These are phyloP conservation scores for Cerastis rubricosa DNA, from an alignment of 2,888 invertebrate genomes.

Conservation along the genomic window DNA sequence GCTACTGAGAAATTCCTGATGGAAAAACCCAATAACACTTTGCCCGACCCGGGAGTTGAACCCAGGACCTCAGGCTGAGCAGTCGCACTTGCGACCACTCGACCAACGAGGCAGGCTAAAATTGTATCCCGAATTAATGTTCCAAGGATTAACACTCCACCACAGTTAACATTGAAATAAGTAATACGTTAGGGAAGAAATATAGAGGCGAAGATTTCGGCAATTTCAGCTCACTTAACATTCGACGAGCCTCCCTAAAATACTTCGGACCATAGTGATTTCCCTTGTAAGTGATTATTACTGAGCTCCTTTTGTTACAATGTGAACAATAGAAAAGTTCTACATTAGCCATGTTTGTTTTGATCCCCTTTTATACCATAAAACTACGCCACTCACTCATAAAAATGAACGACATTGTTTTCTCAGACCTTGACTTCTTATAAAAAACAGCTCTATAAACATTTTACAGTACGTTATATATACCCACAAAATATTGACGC, in stretches of 20 bases:
- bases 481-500: conserved; percentile 60
- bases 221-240: conserved; percentile 60
- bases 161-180: conserved; percentile 27
- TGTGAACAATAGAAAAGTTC: conserved; percentile 40
- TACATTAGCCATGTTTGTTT: conserved; percentile 42
- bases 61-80: no score
- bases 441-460: conserved; percentile 35
- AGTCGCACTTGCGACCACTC: no score
- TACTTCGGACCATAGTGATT: conserved; percentile 62
- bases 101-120: no score
- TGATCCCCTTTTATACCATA: conserved; percentile 35
- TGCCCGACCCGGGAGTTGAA: no score
- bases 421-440: conserved; percentile 15
- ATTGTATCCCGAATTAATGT: neutral
- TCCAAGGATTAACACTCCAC: conserved; percentile 11
- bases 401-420: conserved; percentile 49
- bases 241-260: conserved; percentile 52
- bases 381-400: conserved; percentile 28
- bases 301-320: conserved; percentile 40
- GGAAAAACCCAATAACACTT: no score
- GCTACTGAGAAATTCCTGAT: no score
- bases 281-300: conserved; percentile 66
- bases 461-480: conserved; percentile 24
- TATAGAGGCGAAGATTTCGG: conserved; percentile 35
- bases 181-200: conserved; percentile 37